Evolutionary conservation across 2,797 vertebrate genomes (phyloP).

Genomic region (Lepus townsendii): DNA sequence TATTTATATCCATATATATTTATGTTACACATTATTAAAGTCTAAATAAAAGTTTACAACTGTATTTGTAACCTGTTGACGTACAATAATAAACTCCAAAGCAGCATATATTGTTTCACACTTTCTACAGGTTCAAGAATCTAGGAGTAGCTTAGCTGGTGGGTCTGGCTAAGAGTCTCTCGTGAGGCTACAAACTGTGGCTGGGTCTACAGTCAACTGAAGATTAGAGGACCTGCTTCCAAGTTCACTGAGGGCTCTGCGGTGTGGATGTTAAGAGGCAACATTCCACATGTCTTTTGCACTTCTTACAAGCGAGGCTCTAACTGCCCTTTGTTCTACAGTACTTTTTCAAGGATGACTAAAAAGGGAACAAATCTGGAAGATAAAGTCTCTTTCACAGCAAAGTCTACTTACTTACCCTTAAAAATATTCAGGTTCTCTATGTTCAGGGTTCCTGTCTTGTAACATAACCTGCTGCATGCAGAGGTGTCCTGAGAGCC

Average conservation of each 20-base stretch:
- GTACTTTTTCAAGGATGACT: not conserved
- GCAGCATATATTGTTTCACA: conserved; percentile 1
- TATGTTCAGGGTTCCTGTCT: not conserved
- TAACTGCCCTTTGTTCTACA: not conserved
- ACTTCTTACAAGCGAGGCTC: not conserved
- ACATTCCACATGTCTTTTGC: not conserved
- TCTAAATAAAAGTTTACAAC: not conserved
- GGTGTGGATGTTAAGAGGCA: not conserved
- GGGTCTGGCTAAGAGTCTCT: not conserved
- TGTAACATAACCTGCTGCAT: not conserved
- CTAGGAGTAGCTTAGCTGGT: not conserved
- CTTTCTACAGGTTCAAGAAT: not conserved
- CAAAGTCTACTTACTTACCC: not conserved
- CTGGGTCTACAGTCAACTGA: not conserved
- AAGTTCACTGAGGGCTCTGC: not conserved
- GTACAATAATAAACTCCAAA: not conserved
- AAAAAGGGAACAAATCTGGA: not conserved
- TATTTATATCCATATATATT: not conserved
- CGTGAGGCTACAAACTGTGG: not conserved
- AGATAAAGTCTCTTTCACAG: conserved; percentile 19
- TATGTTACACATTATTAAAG: not conserved
- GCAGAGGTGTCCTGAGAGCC: not conserved
- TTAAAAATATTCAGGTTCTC: not conserved
- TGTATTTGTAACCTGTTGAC: not conserved
- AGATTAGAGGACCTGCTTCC: not conserved